Percentiles rank a stretch among this genome's conserved stretches.
These are phyloP conservation scores for Colletes collaris DNA, from an alignment of 2,888 invertebrate species.

Conservation along the genomic window DNA sequence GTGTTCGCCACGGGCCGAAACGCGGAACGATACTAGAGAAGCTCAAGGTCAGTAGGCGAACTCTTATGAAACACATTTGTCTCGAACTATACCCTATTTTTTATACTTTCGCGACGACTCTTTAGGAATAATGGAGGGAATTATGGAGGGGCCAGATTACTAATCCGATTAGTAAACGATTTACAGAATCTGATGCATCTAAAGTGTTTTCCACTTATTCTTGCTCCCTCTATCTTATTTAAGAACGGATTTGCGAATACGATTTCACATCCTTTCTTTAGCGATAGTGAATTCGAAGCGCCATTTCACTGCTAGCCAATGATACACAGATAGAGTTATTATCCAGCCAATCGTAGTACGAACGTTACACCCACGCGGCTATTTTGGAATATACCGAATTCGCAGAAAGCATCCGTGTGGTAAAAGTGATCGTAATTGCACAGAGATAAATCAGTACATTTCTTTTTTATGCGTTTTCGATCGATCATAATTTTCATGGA, in stretches of 20 bases:
- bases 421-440: too few relatives aligned
- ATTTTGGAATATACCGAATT: not conserved
- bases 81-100: not conserved
- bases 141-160: not conserved
- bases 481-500: too few relatives aligned
- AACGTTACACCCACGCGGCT: not conserved
- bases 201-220: too few relatives aligned
- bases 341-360: conserved; percentile 4
- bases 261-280: too few relatives aligned
- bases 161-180: too few relatives aligned
- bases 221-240: too few relatives aligned
- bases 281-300: not conserved
- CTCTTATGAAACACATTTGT: conserved; percentile 47
- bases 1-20: conserved; percentile 47
- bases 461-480: too few relatives aligned
- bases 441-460: too few relatives aligned
- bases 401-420: too few relatives aligned
- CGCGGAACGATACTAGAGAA: conserved; percentile 37
- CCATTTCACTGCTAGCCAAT: conserved; percentile 11
- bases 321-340: not conserved
- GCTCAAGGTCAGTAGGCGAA: conserved; percentile 56
- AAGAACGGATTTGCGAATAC: not conserved
- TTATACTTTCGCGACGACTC: not conserved
- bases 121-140: not conserved
- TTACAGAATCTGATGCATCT: too few relatives aligned